Conservation (phyloP, 2,797 vertebrate genomes). For the Allobates femoralis region DNA sequence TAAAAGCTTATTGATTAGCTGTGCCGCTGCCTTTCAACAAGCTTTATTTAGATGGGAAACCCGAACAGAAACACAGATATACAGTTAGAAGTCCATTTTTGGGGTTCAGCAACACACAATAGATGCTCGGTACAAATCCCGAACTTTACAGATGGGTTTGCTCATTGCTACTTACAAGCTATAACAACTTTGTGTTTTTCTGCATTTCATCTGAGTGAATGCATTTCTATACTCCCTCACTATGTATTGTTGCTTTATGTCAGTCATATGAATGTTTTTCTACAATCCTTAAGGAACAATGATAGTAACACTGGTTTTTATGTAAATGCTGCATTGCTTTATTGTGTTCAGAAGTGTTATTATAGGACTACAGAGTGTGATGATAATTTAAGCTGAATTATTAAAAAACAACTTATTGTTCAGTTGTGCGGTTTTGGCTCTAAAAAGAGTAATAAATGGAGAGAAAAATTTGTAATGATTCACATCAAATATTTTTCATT, state of each 20-base stretch:
- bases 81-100: no score
- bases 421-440: background rate
- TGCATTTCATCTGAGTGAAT: background rate
- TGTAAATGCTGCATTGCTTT: background rate
- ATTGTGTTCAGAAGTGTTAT: constrained; percentile 3
- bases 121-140: no score
- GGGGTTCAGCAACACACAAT: no score
- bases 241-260: background rate
- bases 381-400: background rate
- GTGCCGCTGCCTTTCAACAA: no score
- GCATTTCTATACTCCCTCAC: background rate
- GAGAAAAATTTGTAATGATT: constrained; percentile 1
- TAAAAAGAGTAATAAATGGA: constrained; percentile 2
- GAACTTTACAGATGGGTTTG: no score
- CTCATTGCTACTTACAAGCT: background rate
- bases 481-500: constrained; percentile 24
- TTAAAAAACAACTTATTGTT: background rate
- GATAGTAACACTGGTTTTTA: background rate
- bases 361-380: background rate
- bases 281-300: background rate
- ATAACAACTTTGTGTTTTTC: background rate
- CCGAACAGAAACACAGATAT: no score
- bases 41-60: no score
- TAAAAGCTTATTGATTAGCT: no score
- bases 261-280: background rate